phyloP scores from a whole-genome alignment of 1,140 invertebrate species.

The Brevipalpus yothersi region DNA sequence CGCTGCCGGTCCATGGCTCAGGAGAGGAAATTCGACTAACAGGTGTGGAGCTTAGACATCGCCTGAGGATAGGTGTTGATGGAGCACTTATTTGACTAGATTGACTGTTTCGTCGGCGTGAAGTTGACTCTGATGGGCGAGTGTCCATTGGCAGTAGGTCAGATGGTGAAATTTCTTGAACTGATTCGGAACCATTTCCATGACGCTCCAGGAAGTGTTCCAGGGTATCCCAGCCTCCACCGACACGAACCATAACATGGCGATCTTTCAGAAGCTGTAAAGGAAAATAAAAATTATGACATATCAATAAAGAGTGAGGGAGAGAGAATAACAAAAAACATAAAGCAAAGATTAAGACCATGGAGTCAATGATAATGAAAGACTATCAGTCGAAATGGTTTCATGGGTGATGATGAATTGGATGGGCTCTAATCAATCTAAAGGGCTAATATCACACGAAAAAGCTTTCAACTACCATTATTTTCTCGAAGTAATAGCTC shows the following conservation, averaged over 20 bases:
- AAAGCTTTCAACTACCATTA: too few relatives aligned
- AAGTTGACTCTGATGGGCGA: not conserved
- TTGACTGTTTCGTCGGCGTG: conserved; percentile 2
- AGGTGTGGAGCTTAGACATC: conserved; percentile 7
- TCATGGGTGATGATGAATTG: too few relatives aligned
- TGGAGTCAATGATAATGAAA: too few relatives aligned
- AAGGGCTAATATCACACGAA: too few relatives aligned
- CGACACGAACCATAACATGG: conserved; percentile 80
- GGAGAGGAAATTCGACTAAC: conserved; percentile 9
- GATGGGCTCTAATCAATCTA: too few relatives aligned
- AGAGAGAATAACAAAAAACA: too few relatives aligned
- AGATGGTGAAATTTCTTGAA: conserved; percentile 6
- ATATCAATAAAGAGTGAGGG: too few relatives aligned
- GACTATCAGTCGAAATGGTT: too few relatives aligned
- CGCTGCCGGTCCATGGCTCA: conserved; percentile 3
- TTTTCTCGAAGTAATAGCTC: too few relatives aligned
- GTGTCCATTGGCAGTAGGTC: conserved; percentile 10
- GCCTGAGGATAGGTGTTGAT: conserved; percentile 2
- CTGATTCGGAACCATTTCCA: conserved; percentile 1
- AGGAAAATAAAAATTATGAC: not conserved
- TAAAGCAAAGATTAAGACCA: too few relatives aligned
- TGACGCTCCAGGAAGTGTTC: conserved; percentile 40
- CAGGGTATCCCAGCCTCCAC: conserved; percentile 75
- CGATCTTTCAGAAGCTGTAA: conserved; percentile 47
- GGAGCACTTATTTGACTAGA: not conserved